Base-by-base conservation (phyloP, 2,797 vertebrate genomes). In the Oreonectes daqikongensis region DNA sequence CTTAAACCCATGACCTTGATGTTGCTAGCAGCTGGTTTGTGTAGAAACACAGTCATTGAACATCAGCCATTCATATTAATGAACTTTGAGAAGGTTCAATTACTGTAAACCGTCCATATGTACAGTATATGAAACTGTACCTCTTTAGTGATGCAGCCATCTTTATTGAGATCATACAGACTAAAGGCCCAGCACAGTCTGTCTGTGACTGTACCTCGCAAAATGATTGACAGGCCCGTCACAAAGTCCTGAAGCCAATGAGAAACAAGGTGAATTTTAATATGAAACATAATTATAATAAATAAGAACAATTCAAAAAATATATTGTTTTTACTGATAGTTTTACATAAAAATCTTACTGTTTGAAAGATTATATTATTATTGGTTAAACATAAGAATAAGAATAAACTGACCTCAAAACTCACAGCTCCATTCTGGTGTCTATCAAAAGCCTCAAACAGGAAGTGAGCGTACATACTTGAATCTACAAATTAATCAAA, bases 141-240 rank as follows among this genome's bases (percentile, higher is more conserved):
- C 95, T 99, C 97, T 96, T 93, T 97, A 92, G 96, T 99, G 90
- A 99, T 97, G 89, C 95, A 99, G 89, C 97, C 97, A 0, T 99
- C 97, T 88, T 99, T 99, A 92, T 99, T 99, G 86, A 99, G 93
- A 79, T 99, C 97, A 0, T 99, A 99, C 55, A 99, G 90, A 79
- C 98, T 99, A 86, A 99, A 99, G 72, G 97, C 96, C 97, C 97
- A 99, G 90, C 93, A 95, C 84, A 99, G 93, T 86, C 95, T 95
- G 72, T 99, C 97, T 0, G 94, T 95, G 82, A 96, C 87, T 42
- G 95, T 96, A 75, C 97, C 97, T 82, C 96, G 94, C 80, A 99
- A 87, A 87, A 99, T 98, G 88, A 97, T 92, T 30, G 97, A 99
- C 83, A 99, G 88, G 84, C 96, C 96, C 44, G 94, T 85, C 79